phyloP scores from a whole-genome alignment of 92 coral and sea anemone genomes.

The Meandrina meandrites region DNA sequence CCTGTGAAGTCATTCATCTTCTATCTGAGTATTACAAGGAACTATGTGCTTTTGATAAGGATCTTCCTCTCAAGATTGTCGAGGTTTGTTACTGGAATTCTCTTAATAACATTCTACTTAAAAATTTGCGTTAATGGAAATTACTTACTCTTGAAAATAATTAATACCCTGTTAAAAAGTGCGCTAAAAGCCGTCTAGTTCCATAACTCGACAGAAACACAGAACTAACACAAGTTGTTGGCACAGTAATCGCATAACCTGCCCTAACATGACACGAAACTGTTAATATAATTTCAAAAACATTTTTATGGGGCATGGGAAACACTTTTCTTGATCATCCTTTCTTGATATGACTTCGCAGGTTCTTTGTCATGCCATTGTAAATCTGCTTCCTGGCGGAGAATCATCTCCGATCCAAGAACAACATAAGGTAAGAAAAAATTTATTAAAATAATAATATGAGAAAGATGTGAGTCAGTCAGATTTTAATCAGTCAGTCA shows the following conservation, averaged over 20 bases:
- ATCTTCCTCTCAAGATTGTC: slow-evolving; percentile 85
- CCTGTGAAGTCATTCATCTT: slow-evolving; percentile 84
- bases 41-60: slow-evolving; percentile 75
- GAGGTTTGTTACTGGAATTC: slow-evolving; percentile 61
- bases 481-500: not conserved
- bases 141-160: too few species aligned
- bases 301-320: too few species aligned
- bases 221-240: too few species aligned
- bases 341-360: not conserved
- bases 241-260: too few species aligned
- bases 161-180: too few species aligned
- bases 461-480: not conserved
- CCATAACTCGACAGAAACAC: too few species aligned
- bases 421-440: slow-evolving; percentile 57
- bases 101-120: not conserved
- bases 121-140: not conserved
- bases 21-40: slow-evolving; percentile 84
- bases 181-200: too few species aligned
- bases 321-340: too few species aligned
- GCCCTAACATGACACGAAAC: too few species aligned
- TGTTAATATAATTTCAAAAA: too few species aligned
- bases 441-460: not conserved
- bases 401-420: slow-evolving; percentile 70
- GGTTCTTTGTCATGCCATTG: slow-evolving; percentile 81
- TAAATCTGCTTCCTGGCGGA: slow-evolving; percentile 79